phyloP scores from a whole-genome alignment of 2,113 vertebrate species.

The Ceyx margarethae region DNA sequence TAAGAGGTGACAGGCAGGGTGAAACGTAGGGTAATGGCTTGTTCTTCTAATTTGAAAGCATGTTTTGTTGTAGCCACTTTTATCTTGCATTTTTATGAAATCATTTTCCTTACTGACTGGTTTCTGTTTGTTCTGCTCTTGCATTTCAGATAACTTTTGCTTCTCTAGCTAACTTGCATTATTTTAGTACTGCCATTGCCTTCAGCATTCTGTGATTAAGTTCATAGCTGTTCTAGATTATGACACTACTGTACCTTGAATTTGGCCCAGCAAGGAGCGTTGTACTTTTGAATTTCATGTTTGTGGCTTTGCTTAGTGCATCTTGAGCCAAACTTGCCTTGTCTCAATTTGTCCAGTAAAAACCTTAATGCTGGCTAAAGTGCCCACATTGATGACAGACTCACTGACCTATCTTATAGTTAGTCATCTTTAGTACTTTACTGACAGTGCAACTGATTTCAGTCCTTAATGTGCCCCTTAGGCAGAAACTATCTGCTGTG shows the following conservation, averaged over 20 bases:
- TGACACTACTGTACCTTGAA: not conserved
- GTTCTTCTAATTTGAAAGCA: not conserved
- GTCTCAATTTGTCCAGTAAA: not conserved
- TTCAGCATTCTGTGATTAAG: not conserved
- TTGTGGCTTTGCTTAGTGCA: not conserved
- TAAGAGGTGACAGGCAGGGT: not conserved
- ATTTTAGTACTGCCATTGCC: not conserved
- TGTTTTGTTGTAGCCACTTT: not conserved
- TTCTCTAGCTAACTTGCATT: not conserved
- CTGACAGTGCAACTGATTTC: not conserved
- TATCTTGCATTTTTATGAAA: not conserved
- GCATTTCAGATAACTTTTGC: not conserved
- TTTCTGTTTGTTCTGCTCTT: constrained; percentile 8
- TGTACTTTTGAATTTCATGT: not conserved
- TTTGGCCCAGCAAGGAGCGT: not conserved
- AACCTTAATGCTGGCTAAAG: not conserved
- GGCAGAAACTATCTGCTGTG: not conserved
- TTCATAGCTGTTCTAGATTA: not conserved
- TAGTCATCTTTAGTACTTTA: not conserved
- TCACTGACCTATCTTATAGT: not conserved
- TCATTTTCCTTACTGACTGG: not conserved
- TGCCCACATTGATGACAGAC: not conserved
- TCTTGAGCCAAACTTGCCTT: not conserved
- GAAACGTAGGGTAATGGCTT: not conserved
- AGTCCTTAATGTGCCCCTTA: not conserved